phyloP scores from a whole-genome alignment of 35 echinoderm and acorn worm genomes.

The Acanthaster planci region DNA sequence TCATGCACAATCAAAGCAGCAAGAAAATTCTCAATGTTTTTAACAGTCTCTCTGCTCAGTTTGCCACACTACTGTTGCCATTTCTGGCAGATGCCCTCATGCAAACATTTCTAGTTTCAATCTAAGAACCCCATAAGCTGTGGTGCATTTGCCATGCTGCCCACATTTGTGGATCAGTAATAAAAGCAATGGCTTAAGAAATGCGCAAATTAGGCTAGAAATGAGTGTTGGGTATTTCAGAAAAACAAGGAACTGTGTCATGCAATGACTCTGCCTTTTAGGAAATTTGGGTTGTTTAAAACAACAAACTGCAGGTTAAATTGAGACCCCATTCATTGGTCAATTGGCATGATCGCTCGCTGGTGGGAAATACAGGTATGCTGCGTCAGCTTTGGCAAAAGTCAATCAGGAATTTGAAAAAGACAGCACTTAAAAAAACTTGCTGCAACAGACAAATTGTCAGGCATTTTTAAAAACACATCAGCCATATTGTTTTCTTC shows the following conservation, averaged over 20 bases:
- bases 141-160: background rate
- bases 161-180: background rate
- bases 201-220: slow-evolving; percentile 11
- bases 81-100: background rate
- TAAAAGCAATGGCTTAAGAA: background rate
- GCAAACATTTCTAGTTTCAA: background rate
- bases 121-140: background rate
- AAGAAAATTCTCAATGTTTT: background rate
- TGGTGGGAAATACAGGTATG: background rate
- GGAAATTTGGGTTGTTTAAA: background rate
- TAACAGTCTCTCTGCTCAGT: background rate
- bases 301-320: background rate
- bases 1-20: slow-evolving; percentile 21
- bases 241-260: slow-evolving; percentile 14
- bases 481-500: too few species aligned
- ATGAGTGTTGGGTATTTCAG: background rate
- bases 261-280: slow-evolving; percentile 16
- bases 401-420: too few species aligned
- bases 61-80: slow-evolving; percentile 20
- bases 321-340: slow-evolving; percentile 19
- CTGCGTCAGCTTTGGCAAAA: too few species aligned
- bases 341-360: slow-evolving; percentile 24
- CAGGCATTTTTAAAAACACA: too few species aligned
- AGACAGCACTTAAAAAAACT: too few species aligned
- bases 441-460: too few species aligned